Evolutionary conservation across 2,113 vertebrate species (phyloP), one percentile per base, ranked within the genome.

Genomic region (Cinclus cinclus): DNA sequence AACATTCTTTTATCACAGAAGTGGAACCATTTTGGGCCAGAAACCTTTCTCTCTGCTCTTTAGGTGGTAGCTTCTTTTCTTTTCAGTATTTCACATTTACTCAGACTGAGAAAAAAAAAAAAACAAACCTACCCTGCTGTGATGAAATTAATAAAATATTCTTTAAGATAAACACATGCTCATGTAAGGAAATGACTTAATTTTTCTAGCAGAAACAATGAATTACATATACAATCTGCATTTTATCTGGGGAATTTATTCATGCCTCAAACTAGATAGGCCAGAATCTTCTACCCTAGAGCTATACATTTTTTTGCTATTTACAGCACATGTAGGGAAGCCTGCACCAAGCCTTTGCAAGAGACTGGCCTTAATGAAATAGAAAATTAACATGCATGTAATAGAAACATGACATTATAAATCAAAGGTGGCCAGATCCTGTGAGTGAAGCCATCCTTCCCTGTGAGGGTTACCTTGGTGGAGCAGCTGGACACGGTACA

Each of bases 401-500:
- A 64, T 6, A 30, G 4, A 87, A 78, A 25, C 18, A 47, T 10
- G 16, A 9, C 15, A 63, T 39, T n/a, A 18, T 8, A 55, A 55
- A 59, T 15, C 4, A 75, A 50, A 81, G 35, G 42, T 7, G 31
- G 24, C 3, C 53, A 80, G 64, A 13, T 10, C 1, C 7, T 33
- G 17, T 52, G 52, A 58, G 44, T 3, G 47, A 49, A 58, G 20
- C 21, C 82, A 39, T 27, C 37, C 7, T 8, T 21, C 0, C 5
- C 30, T 20, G 5, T 21, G 53, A 15, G 23, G 37, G 59, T 69
- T 98, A 99, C 99, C 99, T 98, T 99, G 99, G 96, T 99, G 99
- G 15, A 99, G 98, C 31, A 99, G 98, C 97, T 99, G 99, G 77
- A 98, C 98, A 27, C 99, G 98, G 97, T 99, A 99, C 23, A 99